Conservation (phyloP, 2,797 vertebrate genomes). For the Sebastes kiyomatsui region DNA sequence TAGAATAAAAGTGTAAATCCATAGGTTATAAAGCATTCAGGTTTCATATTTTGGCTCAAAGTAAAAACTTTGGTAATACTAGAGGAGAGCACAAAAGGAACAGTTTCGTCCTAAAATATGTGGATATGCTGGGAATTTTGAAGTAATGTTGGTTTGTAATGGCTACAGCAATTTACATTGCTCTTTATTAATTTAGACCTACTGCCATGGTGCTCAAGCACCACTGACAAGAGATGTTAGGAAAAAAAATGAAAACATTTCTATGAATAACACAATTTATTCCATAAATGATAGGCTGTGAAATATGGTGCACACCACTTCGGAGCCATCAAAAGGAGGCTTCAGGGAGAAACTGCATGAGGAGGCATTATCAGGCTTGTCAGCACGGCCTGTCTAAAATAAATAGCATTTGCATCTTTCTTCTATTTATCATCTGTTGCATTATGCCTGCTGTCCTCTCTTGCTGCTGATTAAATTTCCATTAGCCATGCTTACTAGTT, state of each 20-base stretch:
- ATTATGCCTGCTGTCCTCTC: constrained; percentile 81
- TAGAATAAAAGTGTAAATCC: background rate
- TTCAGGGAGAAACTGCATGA: constrained; percentile 58
- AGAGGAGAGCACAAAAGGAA: background rate
- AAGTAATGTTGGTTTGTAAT: constrained; percentile 23
- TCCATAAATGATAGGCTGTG: constrained; percentile 59
- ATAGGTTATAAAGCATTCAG: background rate
- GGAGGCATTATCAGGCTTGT: constrained; percentile 74
- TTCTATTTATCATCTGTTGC: constrained; percentile 80
- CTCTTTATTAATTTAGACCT: constrained; percentile 62
- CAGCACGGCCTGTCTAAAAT: constrained; percentile 71
- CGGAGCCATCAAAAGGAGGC: constrained; percentile 59
- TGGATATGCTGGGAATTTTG: background rate
- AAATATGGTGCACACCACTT: constrained; percentile 59
- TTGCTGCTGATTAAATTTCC: constrained; percentile 84
- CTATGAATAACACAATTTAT: constrained; percentile 64
- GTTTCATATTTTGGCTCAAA: background rate
- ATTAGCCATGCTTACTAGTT: constrained; percentile 81
- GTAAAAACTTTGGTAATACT: background rate
- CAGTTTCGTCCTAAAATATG: background rate
- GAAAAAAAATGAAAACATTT: constrained; percentile 54
- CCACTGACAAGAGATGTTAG: constrained; percentile 32
- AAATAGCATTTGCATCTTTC: constrained; percentile 81
- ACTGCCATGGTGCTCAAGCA: constrained; percentile 21
- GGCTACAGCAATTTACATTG: constrained; percentile 36